Percentiles rank a stretch among this genome's conserved stretches.
Conservation (phyloP, 2,888 invertebrate genomes). For the Tridacna crocea region DNA sequence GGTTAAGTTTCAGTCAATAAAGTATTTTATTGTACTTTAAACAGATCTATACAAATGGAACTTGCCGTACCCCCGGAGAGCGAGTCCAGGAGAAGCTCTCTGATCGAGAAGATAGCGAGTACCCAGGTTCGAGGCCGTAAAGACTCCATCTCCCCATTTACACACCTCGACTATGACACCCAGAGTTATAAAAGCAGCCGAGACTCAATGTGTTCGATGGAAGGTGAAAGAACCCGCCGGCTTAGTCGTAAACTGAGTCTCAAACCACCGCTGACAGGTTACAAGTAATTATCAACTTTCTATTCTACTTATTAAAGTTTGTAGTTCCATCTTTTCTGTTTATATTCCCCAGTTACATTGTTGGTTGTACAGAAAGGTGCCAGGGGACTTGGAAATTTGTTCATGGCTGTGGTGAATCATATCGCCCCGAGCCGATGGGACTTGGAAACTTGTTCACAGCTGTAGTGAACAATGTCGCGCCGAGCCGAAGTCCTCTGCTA, state of each 20-base stretch:
- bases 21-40: background rate
- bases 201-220: background rate
- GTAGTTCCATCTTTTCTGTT: no score
- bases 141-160: constrained; percentile 41
- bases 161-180: background rate
- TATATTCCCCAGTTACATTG: no score
- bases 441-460: no score
- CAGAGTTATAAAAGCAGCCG: background rate
- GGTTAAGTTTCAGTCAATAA: background rate
- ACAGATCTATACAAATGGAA: no score
- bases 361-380: no score
- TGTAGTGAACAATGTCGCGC: no score
- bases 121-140: constrained; percentile 26
- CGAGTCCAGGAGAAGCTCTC: constrained; percentile 29
- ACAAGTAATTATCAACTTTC: constrained; percentile 25
- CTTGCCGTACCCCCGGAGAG: background rate
- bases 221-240: constrained; percentile 24
- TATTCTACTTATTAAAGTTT: no score
- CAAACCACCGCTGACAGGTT: constrained; percentile 37
- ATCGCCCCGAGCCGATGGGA: no score
- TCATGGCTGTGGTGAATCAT: no score
- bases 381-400: no score
- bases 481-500: no score
- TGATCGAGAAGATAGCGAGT: constrained; percentile 24
- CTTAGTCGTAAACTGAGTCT: constrained; percentile 50